Evolutionary conservation across 2,113 vertebrate genomes (phyloP).

Genomic region (Chaenocephalus aceratus): DNA sequence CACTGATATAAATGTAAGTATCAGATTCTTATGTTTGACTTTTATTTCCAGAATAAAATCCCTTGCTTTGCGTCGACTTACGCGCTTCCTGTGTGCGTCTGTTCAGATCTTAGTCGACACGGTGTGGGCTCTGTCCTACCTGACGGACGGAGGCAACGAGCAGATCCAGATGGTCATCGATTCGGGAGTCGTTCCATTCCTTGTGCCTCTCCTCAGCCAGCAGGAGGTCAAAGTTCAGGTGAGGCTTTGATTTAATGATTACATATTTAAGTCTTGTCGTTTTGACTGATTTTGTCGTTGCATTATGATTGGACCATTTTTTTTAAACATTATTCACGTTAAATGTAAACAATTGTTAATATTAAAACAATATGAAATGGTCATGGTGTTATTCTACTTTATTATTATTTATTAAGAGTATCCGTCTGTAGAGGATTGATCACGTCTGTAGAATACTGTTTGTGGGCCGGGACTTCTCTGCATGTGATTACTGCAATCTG

Average conservation of each 20-base stretch:
- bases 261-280: neutral
- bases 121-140: conserved; percentile 99
- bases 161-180: conserved; percentile 99
- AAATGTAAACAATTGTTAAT: too few relatives aligned
- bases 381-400: too few relatives aligned
- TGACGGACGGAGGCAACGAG: conserved; percentile 98
- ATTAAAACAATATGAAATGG: too few relatives aligned
- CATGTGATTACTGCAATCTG: too few relatives aligned
- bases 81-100: neutral
- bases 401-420: too few relatives aligned
- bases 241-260: conserved; percentile 10
- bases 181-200: conserved; percentile 97
- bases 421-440: too few relatives aligned
- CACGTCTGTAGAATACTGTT: too few relatives aligned
- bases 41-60: neutral
- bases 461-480: too few relatives aligned
- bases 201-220: conserved; percentile 98
- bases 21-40: neutral
- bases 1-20: conserved; percentile 99
- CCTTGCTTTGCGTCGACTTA: neutral
- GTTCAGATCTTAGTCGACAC: conserved; percentile 97
- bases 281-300: too few relatives aligned
- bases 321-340: too few relatives aligned
- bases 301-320: too few relatives aligned
- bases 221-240: conserved; percentile 99